A percentile compares a stretch with the other conserved stretches of the same genome.
These are phyloP conservation scores for Propsilocerus akamusi DNA, from an alignment of 1,140 invertebrate species.

Conservation along the genomic window DNA sequence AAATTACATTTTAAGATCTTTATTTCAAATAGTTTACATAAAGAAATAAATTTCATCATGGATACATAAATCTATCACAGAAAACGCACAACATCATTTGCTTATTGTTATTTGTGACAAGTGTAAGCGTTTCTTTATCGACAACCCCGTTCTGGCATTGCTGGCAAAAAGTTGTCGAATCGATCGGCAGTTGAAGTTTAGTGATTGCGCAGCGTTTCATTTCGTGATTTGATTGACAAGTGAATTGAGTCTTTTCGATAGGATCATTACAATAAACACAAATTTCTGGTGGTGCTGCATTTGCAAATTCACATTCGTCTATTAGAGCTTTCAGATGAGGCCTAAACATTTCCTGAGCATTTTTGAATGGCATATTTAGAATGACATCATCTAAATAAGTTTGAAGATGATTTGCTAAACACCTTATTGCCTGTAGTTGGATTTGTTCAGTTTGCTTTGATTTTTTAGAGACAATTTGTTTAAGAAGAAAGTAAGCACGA, in stretches of 20 bases:
- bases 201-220: background rate
- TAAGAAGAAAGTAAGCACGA: background rate
- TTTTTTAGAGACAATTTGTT: background rate
- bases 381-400: background rate
- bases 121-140: background rate
- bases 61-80: background rate
- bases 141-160: background rate
- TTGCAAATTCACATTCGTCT: background rate
- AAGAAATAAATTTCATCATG: background rate
- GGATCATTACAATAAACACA: background rate
- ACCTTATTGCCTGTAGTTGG: background rate
- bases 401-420: background rate
- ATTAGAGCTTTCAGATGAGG: background rate
- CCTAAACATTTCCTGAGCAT: background rate
- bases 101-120: background rate
- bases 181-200: background rate
- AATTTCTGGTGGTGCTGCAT: background rate
- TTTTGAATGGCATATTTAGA: background rate
- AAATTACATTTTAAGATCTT: background rate
- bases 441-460: background rate
- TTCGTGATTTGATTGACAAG: background rate
- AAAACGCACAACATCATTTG: no score
- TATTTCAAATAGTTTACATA: background rate
- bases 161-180: background rate
- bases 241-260: background rate